These are phyloP conservation scores for Apeira syringaria DNA, from an alignment of 2,888 invertebrate genomes.

Conservation along the genomic window DNA sequence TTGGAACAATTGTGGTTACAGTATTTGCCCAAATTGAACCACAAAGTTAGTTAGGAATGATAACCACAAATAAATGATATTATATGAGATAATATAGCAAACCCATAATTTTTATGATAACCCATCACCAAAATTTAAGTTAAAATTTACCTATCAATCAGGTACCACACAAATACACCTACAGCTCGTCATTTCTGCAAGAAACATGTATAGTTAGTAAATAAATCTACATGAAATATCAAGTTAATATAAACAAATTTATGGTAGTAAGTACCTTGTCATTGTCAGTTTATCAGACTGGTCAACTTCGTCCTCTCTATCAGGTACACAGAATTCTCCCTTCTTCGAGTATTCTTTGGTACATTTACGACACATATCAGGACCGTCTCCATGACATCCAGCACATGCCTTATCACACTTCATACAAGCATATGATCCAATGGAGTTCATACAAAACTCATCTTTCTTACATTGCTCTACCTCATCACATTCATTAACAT, in stretches of 20 bases:
- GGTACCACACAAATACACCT: conserved; percentile 35
- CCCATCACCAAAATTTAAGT: conserved; percentile 54
- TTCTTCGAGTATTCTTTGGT: conserved; percentile 88
- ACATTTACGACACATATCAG: conserved; percentile 94
- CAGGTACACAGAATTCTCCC: conserved; percentile 91
- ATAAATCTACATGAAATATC: too few species aligned
- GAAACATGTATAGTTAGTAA: conserved; percentile 35
- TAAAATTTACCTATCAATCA: conserved; percentile 52
- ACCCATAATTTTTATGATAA: conserved; percentile 3
- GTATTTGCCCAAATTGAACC: too few species aligned
- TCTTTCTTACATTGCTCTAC: conserved; percentile 81
- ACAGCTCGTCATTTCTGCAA: conserved; percentile 75
- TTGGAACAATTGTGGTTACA: too few species aligned
- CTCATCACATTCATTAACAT: conserved; percentile 92
- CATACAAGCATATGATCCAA: conserved; percentile 92
- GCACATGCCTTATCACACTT: conserved; percentile 93
- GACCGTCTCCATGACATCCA: conserved; percentile 94
- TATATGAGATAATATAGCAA: not conserved
- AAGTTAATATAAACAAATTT: conserved; percentile 8
- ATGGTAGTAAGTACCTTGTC: conserved; percentile 49
- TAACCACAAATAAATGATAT: not conserved
- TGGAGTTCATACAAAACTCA: conserved; percentile 95
- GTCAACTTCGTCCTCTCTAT: conserved; percentile 65
- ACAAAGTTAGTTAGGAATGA: too few species aligned
- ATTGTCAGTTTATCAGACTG: conserved; percentile 56